phyloP scores from a whole-genome alignment of 1,140 invertebrate species.

The Eupeodes corollae region DNA sequence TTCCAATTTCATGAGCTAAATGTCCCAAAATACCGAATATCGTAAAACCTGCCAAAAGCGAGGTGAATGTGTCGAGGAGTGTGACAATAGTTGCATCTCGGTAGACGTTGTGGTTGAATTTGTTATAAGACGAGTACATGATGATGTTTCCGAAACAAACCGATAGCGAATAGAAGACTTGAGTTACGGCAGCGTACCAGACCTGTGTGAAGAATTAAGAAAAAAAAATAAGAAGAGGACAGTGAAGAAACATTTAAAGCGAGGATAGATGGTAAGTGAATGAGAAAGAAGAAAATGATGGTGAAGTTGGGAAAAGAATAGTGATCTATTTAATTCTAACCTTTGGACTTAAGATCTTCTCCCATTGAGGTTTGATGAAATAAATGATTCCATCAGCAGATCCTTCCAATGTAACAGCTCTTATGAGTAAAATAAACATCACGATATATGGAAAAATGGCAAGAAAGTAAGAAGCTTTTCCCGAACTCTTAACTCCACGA shows the following conservation, averaged over 20 bases:
- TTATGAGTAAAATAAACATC: conserved; percentile 60
- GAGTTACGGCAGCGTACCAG: conserved; percentile 72
- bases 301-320: no score
- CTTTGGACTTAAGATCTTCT: conserved; percentile 52
- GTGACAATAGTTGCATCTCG: conserved; percentile 68
- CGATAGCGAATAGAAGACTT: conserved; percentile 75
- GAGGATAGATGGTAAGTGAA: background rate
- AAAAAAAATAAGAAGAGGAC: background rate
- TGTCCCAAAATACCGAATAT: conserved; percentile 79
- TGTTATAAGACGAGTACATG: conserved; percentile 75
- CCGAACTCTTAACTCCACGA: conserved; percentile 63
- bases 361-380: conserved; percentile 62
- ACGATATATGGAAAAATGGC: conserved; percentile 78
- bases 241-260: no score
- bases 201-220: conserved; percentile 34
- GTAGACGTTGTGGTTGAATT: conserved; percentile 68
- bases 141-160: conserved; percentile 72
- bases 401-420: conserved; percentile 62
- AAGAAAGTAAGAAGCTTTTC: conserved; percentile 71
- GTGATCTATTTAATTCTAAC: conserved; percentile 59
- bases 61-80: conserved; percentile 66
- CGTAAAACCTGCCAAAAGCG: conserved; percentile 71
- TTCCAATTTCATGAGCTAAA: conserved; percentile 53
- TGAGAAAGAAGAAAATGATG: no score
- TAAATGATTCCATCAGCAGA: conserved; percentile 64